Conservation (phyloP, 2,888 invertebrate genomes). For the Protula sp. region DNA sequence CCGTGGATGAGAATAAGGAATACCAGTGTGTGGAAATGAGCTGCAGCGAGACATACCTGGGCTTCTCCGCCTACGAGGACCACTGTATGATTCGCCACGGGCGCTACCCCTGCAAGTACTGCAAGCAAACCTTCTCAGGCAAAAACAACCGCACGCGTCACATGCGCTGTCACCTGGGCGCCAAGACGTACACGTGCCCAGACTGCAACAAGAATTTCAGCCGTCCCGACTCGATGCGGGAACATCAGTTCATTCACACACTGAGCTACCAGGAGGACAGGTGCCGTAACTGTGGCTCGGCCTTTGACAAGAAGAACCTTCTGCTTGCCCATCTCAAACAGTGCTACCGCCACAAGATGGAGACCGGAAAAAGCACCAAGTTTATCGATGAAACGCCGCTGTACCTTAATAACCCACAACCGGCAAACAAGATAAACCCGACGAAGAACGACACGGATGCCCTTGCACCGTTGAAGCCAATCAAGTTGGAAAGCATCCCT, state of each 20-base stretch:
- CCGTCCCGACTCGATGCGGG: conserved; percentile 21
- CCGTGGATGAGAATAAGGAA: background rate
- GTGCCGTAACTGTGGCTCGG: conserved; percentile 16
- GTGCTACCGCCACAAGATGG: conserved; percentile 10
- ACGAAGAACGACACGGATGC: no score
- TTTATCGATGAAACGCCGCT: background rate
- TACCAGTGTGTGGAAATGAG: conserved; percentile 1
- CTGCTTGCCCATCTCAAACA: conserved; percentile 24
- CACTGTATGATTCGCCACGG: conserved; percentile 15
- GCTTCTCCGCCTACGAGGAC: conserved; percentile 18
- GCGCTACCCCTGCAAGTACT: conserved; percentile 23
- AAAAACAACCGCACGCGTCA: conserved; percentile 24
- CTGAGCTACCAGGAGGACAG: conserved; percentile 16
- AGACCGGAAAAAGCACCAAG: background rate
- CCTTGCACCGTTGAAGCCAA: background rate
- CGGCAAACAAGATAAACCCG: no score
- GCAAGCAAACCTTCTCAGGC: conserved; percentile 22
- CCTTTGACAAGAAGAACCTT: conserved; percentile 17
- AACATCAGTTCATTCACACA: conserved; percentile 25
- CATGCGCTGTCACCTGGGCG: conserved; percentile 14
- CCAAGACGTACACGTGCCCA: conserved; percentile 16
- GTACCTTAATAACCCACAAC: background rate
- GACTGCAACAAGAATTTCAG: conserved; percentile 21
- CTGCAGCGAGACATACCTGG: conserved; percentile 7
- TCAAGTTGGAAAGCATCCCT: background rate